These are phyloP conservation scores for Petrosia ficiformis DNA, from an alignment of 37 sponge, comb jelly and placozoan species.

Conservation along the genomic window DNA sequence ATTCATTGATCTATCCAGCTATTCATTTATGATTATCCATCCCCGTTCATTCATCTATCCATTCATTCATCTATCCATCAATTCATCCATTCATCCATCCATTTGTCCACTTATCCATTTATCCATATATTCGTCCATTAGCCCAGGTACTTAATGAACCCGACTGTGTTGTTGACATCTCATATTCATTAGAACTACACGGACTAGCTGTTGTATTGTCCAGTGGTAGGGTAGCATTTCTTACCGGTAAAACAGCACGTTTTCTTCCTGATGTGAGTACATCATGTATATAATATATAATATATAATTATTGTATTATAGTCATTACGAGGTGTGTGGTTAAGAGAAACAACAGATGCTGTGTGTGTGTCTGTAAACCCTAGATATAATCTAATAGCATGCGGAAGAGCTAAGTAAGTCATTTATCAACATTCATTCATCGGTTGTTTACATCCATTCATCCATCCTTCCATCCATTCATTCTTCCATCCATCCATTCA, in stretches of 20 bases:
- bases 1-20: too few species aligned
- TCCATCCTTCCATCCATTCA: too few species aligned
- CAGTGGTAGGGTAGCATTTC: conserved; percentile 53
- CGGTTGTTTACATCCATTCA: too few species aligned
- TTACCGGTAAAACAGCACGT: conserved; percentile 18
- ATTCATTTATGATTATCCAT: neutral
- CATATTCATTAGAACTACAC: conserved; percentile 34
- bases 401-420: conserved; percentile 57
- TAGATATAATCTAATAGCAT: conserved; percentile 47
- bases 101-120: too few species aligned
- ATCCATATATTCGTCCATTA: neutral
- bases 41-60: too few species aligned
- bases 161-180: neutral
- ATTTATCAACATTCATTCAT: neutral
- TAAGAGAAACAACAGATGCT: conserved; percentile 47
- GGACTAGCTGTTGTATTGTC: conserved; percentile 57
- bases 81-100: too few species aligned
- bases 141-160: conserved; percentile 13
- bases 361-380: conserved; percentile 48
- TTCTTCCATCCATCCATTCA: too few species aligned
- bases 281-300: neutral
- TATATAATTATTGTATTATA: conserved; percentile 4
- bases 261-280: conserved; percentile 24
- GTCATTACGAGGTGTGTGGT: conserved; percentile 66
- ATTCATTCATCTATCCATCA: too few species aligned